Percentiles rank a stretch among this genome's conserved stretches.
Conservation (phyloP, 2,113 vertebrate species). For the Struthidea cinerea region DNA sequence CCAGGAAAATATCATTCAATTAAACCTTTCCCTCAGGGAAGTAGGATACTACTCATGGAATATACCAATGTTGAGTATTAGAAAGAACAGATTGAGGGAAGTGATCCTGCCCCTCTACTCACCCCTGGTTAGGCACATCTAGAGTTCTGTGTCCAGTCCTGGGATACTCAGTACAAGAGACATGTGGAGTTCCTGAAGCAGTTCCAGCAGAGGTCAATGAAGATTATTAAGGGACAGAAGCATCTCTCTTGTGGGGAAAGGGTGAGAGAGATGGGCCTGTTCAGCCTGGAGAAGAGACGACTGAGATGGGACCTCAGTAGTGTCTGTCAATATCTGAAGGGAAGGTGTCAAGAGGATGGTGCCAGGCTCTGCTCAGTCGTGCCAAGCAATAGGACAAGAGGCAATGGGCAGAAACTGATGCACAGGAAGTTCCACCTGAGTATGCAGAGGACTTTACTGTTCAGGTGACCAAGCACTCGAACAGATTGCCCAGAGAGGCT, state of each 20-base stretch:
- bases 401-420: neutral
- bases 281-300: neutral
- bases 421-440: neutral
- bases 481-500: neutral
- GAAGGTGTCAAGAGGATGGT: neutral
- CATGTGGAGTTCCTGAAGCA: rapidly evolving
- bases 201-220: neutral
- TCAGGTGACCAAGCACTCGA: neutral
- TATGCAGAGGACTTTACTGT: neutral
- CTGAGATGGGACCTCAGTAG: neutral
- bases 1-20: neutral
- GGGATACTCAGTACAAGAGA: neutral
- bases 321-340: too few relatives aligned
- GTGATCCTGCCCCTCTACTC: neutral
- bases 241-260: neutral
- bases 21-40: neutral
- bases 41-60: neutral
- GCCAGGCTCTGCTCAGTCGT: neutral
- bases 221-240: neutral
- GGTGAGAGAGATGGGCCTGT: too few relatives aligned
- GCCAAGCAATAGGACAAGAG: neutral
- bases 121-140: neutral
- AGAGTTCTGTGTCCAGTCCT: too few relatives aligned
- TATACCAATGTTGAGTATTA: neutral
- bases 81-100: neutral